Evolutionary conservation across 2,797 vertebrate species (phyloP), one percentile per base, ranked within the genome.

Genomic region (Oophaga sylvatica): DNA sequence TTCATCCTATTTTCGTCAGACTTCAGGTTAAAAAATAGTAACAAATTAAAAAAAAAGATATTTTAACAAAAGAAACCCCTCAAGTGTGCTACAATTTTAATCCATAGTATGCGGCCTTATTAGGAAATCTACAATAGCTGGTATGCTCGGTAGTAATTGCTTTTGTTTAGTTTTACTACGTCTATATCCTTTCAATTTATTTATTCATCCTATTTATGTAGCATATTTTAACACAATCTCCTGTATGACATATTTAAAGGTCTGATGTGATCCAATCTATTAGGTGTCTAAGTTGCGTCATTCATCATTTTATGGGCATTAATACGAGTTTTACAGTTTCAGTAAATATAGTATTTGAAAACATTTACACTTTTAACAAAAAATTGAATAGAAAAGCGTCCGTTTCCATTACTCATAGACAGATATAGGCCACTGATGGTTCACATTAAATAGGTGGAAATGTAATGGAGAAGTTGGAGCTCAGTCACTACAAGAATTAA

Each of bases 391-490:
- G 16, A 75, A 59, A 48, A 77, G 12, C 16, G 20, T 29, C 48
- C 12, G 1, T 3, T 48, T 20, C 71, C 20, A n/a, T 48, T 11
- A 56, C 48, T 56, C 75, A 26, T 48, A 75, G 19, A 48, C 53
- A 83, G 16, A 48, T 16, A 83, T 57, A 71, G 7, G 10, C 15
- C 29, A 77, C 71, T 53, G n/a, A 62, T 77, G n/a, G 71, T 29
- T 29, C 31, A 48, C 31, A 65, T 65, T 29, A 77, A 85, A 76
- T 76, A 85, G 59, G 59, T 78, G 71, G 60, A 9, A 35, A 63
- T 85, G 83, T 77, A 67, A 85, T 65, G 9, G 83, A 85, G 83
- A 65, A 77, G 73, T 22, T 85, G 73, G 83, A 78, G 19, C 60
- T 56, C 41, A 65, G 73, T 78, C 83, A 78, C 48, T 85, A 5